Evolutionary conservation across 2,888 invertebrate genomes (phyloP), one percentile per base, ranked within the genome.

Genomic region (Oscheius myriophilus): DNA sequence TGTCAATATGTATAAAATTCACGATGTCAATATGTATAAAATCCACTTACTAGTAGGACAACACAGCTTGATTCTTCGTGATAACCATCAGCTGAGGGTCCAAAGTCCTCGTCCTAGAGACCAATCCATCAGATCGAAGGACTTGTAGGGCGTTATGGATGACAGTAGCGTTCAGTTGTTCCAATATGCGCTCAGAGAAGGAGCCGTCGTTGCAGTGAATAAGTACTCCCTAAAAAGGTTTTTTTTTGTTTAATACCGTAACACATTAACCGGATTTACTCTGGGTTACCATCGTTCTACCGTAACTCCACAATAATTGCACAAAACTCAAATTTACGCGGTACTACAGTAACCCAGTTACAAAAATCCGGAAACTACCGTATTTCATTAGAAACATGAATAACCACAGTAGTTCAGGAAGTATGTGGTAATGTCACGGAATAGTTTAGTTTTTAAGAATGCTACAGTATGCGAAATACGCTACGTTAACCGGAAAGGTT

Each of bases 51-150:
- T 82, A 83, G 52, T 73, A 75, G 18, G 80, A 79, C 6, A 80
- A 55, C 3, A 72, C 70, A 0, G 81, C 77, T 12, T 80, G 77
- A 52, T 78, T 77, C 53, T 76, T 82, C n/a, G 70, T 68, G 0
- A 69, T 53, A 18, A 75, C 41, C 42, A 70, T 71, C 6, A 67
- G 26, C 0, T 42, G 42, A 0, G 73, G 65, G 23, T 80, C 79
- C 0, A 63, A 21, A 6, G 59, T 62, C 57, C 81, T 62, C 39
- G 70, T 70, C 25, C 77, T 66, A 7, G 82, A 73, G 9, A 84
- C 78, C 1, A 84, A 67, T 9, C 84, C 84, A 68, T 83, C 84
- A 1, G 74, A 67, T 49, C 82, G 72, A 2, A 82, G 71, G 14
- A 69, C 63, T 69, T 72, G 70, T n/a, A 75, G 68, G 0, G 76